Conservation (phyloP, 2,888 invertebrate genomes). For the Bruchidius siliquastri region DNA sequence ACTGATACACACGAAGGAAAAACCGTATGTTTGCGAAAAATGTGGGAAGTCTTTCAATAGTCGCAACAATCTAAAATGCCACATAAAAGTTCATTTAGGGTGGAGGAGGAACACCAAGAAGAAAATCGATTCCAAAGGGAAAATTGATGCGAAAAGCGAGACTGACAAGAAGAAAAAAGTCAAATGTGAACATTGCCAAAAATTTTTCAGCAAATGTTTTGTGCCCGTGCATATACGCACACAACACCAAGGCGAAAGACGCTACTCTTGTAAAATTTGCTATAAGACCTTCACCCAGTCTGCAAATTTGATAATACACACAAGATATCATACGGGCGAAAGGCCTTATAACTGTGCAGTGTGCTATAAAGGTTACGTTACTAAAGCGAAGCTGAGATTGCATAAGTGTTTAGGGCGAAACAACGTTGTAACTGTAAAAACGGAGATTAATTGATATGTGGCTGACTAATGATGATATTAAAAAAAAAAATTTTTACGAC, state of each 20-base stretch:
- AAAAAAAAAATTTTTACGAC: too few species aligned
- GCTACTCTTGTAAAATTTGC: slow-evolving; percentile 50
- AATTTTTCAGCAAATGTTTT: slow-evolving; percentile 36
- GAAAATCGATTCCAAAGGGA: not conserved
- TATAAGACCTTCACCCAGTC: slow-evolving; percentile 49
- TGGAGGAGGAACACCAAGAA: not conserved
- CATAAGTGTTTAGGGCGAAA: not conserved
- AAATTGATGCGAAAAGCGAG: not conserved
- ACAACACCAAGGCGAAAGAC: slow-evolving; percentile 9
- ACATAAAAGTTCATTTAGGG: not conserved
- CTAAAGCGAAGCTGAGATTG: slow-evolving; percentile 23
- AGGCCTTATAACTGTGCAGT: slow-evolving; percentile 50
- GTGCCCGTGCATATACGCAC: slow-evolving; percentile 15
- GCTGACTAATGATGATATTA: too few species aligned
- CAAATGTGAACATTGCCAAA: slow-evolving; percentile 41
- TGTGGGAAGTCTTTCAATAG: slow-evolving; percentile 51
- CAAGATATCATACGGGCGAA: slow-evolving; percentile 51
- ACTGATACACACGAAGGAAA: slow-evolving; percentile 30
- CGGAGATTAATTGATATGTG: not conserved
- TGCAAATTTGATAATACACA: slow-evolving; percentile 47
- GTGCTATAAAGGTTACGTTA: slow-evolving; percentile 32
- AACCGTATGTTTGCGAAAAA: slow-evolving; percentile 37
- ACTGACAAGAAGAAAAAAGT: not conserved
- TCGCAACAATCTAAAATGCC: slow-evolving; percentile 7
- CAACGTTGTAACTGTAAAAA: not conserved